Base-by-base conservation (phyloP, 92 coral and sea anemone species). In the Blastomussa wellsi region DNA sequence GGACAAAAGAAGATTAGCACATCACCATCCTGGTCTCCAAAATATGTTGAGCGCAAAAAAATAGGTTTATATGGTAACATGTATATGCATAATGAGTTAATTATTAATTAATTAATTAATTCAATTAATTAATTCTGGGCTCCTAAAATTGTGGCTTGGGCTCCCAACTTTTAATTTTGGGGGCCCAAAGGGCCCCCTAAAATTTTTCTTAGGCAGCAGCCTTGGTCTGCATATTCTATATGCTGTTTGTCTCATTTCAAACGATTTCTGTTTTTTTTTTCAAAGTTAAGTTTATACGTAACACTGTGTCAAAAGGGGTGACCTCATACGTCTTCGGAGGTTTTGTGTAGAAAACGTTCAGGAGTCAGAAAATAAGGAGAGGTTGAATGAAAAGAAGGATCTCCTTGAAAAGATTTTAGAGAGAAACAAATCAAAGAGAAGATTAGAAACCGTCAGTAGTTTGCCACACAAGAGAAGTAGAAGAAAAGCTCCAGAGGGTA, bases 351-450 rank as follows among this genome's bases (percentile, higher is more conserved):
- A 78, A 72, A 79, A 53, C 42, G 77, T 81, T 72, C 77, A 87
- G 39, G 79, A 80, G 75, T 78, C 76, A 15, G 75, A 81, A 80
- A 76, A 59, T 53, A 73, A 80, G 70, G 90, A 87, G 78, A 80
- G 26, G 77, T 31, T 52, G 68, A 78, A 77, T 80, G 80, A 87
- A 70, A 80, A 87, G 53, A 72, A 72, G 31, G 86, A 53, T 59
- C 82, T 81, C 37, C 83, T 81, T 13, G 82, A 80, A 53, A 87
- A 79, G 74, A 65, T 87, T 73, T 65, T 87, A 86, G 52, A 74
- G 81, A 87, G 62, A 51, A 87, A 82, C 78, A 87, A 87, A 49
- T 55, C 76, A 67, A 80, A 87, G 72, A 87, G 86, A 80, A 87
- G 83, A 53, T 38, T 28, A 38, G 69, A 79, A 71, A 62, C 79